A percentile compares a stretch with the other conserved stretches of the same genome.
phyloP scores from a whole-genome alignment of 37 sponge, comb jelly and placozoan species.

The Aphrocallistes beatrix region DNA sequence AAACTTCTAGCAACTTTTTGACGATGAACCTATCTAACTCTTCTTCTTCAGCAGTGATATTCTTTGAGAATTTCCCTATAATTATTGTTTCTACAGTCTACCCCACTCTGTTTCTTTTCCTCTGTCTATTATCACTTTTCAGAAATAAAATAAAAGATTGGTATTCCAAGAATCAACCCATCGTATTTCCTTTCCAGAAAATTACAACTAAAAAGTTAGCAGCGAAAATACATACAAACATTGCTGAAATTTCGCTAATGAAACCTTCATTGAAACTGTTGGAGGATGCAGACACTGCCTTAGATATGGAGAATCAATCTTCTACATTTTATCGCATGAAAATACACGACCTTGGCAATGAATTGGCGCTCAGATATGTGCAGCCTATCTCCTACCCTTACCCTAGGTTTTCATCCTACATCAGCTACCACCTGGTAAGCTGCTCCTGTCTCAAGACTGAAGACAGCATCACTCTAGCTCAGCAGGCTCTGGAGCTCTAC shows the following conservation, averaged over 20 bases:
- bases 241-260: neutral
- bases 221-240: neutral
- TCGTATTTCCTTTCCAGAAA: neutral
- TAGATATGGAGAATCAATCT: neutral
- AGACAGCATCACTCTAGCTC: neutral
- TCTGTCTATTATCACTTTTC: neutral
- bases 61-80: neutral
- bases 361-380: neutral
- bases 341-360: neutral
- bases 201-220: neutral
- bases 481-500: neutral
- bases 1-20: too few species aligned
- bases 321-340: slow-evolving; percentile 14
- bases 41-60: neutral
- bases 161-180: neutral
- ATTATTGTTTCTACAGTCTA: slow-evolving; percentile 8
- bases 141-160: neutral
- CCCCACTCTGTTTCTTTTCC: neutral
- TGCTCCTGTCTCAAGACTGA: neutral
- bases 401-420: neutral
- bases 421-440: neutral
- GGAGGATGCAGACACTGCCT: neutral
- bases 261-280: neutral
- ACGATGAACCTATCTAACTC: too few species aligned
- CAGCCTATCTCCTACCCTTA: neutral